Evolutionary conservation across 2,113 vertebrate species (phyloP), one percentile per base, ranked within the genome.

Genomic region (Paratilapia polleni): DNA sequence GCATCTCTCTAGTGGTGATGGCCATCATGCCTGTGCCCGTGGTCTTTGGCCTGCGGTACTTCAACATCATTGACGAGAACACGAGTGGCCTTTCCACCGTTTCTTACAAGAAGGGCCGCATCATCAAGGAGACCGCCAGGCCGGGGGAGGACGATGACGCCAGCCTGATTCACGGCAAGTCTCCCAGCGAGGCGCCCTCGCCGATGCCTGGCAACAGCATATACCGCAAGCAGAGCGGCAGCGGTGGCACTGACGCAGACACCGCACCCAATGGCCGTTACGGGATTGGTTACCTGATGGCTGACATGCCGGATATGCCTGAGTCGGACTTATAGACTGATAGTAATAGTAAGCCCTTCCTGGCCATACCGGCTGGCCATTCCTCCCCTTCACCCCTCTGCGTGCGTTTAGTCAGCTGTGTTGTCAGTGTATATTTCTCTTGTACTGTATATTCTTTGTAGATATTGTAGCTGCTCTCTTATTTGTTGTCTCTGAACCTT

Each of bases 251-350:
- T 5, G 94, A 94, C 1, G 79, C 61, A 4, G 97, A 98, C 84
- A 96, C 96, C 0, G 96, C 97, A 61, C 97, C 97, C 49, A 99
- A 99, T 12, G 98, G 98, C 77, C 97, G 97, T n/a, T 98, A 97
- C 0, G 97, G 97, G 36, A 97, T 98, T 12, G 98, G 98, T 8
- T 99, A 99, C 91, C 83, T 98, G 90, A 98, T 99, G 97, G 96
- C 97, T 41, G 97, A 98, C 87, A 95, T 97, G 96, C 96, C 97
- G 7, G 97, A 99, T 90, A 97, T 98, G 97, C 98, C 98, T 0
- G 98, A 99, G 91, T 99, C 98, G 78, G 97, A 98, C 93, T 95
- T 99, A 93, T 99, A 98, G 96, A 86, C 82, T 76, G 84, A 85
- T 85, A 63, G 24, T 31, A 9, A 56, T 58, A 31, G 80, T 58